Conservation (phyloP, 2,888 invertebrate species). For the Patella pellucida region DNA sequence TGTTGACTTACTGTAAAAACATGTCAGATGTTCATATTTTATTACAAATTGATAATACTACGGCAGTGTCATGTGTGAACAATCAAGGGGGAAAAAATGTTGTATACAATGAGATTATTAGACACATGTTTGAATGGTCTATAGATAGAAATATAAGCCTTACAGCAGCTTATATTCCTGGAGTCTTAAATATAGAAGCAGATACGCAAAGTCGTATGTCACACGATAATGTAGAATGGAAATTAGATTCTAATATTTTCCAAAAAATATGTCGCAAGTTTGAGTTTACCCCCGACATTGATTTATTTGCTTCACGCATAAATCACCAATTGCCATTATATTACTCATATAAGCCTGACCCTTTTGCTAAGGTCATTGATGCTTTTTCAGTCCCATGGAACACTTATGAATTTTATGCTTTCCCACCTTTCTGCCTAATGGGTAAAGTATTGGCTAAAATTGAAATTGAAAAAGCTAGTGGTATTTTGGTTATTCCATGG, state of each 20-base stretch:
- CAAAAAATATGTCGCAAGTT: neutral
- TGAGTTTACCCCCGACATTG: conserved; percentile 13
- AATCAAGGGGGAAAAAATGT: neutral
- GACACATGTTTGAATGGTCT: conserved; percentile 14
- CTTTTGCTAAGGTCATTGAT: conserved; percentile 23
- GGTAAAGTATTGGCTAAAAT: neutral
- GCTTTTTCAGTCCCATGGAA: conserved; percentile 16
- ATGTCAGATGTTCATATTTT: neutral
- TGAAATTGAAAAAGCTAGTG: neutral
- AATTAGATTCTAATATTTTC: conserved; percentile 12
- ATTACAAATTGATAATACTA: conserved; percentile 10
- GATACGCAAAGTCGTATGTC: conserved; percentile 11
- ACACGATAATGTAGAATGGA: conserved; percentile 18
- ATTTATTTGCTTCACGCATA: conserved; percentile 20
- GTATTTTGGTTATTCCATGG: neutral
- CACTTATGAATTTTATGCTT: neutral
- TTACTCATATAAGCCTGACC: conserved; percentile 20
- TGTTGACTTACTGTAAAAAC: neutral
- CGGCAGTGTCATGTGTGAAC: neutral
- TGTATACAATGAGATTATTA: neutral
- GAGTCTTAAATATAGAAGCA: conserved; percentile 16
- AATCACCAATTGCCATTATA: conserved; percentile 20
- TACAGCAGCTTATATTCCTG: conserved; percentile 15
- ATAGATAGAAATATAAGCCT: conserved; percentile 8
- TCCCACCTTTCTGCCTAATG: neutral